Base-by-base conservation (phyloP, 2,888 invertebrate species). In the Copidosoma aretas region DNA sequence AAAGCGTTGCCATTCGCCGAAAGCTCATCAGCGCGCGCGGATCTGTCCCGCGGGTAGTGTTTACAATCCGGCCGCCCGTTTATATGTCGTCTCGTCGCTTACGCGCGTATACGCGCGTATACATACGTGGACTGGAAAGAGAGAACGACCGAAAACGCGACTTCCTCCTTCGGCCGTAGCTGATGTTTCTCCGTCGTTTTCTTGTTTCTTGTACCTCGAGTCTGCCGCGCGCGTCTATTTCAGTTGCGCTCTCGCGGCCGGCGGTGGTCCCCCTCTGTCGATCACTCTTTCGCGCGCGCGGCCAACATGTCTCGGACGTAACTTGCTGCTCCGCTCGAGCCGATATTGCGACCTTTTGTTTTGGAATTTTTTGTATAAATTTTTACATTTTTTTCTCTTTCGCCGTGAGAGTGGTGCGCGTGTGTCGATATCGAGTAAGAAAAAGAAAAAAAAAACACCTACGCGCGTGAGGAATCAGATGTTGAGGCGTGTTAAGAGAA, bases 171-270 rank as follows among this genome's bases (percentile, higher is more conserved):
- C 43, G 60, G 52, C 3, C 8, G 32, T 32, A 5, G 32, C 32
- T 8, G 32, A 8, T 32, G 17, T 17, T 15, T 46, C 43, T 46
- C 43, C 43, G 2, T 17, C 25, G 54, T 32, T 3, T 32, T 32
- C 32, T 32, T 32, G n/a, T 32, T 32, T 32, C 32, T 3, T 32
- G 32, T 32, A 8, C 14, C 25, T 10, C 54, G 17, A 8, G 24
- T 10, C 5, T 24, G 65, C n/a, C n/a, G 43, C 43, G 15, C 43
- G 15, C 43, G 75, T 79, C 80, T 82, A 82, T 82, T 82, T 82
- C 80, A 82, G 82, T 82, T 81, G 79, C 75, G 74, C 76, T 77
- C 77, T 77, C 77, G 32, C 76, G 75, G 73, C 72, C 75, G 76
- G 80, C 70, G 73, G 4, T 32, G 32, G 32, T 32, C 32, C 32